phyloP scores from a whole-genome alignment of 2,113 vertebrate species.

The Chloebia gouldiae region DNA sequence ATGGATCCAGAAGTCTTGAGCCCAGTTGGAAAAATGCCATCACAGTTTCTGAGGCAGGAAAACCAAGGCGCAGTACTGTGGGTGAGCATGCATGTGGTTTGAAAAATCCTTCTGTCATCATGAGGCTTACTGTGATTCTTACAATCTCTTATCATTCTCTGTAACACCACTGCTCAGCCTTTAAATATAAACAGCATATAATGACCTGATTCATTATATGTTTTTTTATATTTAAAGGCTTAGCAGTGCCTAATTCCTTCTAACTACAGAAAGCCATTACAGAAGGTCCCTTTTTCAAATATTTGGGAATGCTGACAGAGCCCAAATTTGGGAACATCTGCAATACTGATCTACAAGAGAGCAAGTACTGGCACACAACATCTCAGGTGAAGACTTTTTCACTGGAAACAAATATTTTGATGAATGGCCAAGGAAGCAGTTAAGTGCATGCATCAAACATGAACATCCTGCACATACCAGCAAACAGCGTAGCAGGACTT shows the following conservation, averaged over 20 bases:
- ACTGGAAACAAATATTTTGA: background rate
- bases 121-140: background rate
- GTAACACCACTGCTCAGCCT: background rate
- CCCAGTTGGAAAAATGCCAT: background rate
- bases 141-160: background rate
- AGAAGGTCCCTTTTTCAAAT: background rate
- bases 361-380: background rate
- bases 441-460: background rate
- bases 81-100: background rate
- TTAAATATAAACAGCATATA: background rate
- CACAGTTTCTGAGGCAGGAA: fast-evolving
- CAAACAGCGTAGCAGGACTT: background rate
- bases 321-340: background rate
- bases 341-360: background rate
- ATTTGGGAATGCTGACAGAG: background rate
- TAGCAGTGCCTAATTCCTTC: background rate
- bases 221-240: background rate
- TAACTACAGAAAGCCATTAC: background rate
- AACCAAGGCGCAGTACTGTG: background rate
- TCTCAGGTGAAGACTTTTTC: background rate
- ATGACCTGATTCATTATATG: background rate
- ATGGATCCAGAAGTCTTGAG: background rate
- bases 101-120: background rate
- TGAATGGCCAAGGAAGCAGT: background rate
- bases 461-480: background rate